These are phyloP conservation scores for Lepidocyrtoides sp. DNA, from an alignment of 2,888 invertebrate genomes.

Conservation along the genomic window DNA sequence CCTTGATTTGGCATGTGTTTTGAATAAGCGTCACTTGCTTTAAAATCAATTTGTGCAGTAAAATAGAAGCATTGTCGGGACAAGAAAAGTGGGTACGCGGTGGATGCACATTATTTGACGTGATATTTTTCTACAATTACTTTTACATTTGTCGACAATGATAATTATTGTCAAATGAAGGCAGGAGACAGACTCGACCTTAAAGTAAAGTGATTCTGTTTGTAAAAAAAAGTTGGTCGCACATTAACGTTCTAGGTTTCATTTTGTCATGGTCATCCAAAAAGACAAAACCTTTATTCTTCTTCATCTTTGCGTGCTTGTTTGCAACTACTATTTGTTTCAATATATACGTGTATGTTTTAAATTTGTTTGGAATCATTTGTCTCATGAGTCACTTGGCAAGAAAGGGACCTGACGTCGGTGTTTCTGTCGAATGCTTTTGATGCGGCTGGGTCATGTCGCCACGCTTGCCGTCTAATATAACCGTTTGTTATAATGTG, in stretches of 20 bases:
- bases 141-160: slow-evolving; percentile 54
- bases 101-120: slow-evolving; percentile 33
- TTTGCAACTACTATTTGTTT: background rate
- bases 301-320: slow-evolving; percentile 1
- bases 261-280: background rate
- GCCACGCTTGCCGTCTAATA: slow-evolving; percentile 78
- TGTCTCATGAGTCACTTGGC: slow-evolving; percentile 79
- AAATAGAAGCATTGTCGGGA: background rate
- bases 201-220: slow-evolving; percentile 1
- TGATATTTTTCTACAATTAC: slow-evolving; percentile 53
- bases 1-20: slow-evolving; percentile 49
- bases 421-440: slow-evolving; percentile 76
- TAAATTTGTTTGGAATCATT: slow-evolving; percentile 73
- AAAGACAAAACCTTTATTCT: background rate
- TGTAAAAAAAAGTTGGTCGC: slow-evolving; percentile 12
- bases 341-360: slow-evolving; percentile 12
- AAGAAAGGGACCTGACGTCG: slow-evolving; percentile 69
- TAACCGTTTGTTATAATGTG: slow-evolving; percentile 64
- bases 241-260: background rate
- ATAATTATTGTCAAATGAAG: too few relatives aligned
- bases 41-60: slow-evolving; percentile 12
- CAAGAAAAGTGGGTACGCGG: background rate
- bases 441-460: slow-evolving; percentile 82
- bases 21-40: slow-evolving; percentile 6
- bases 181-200: slow-evolving; percentile 13